Conservation (phyloP, 2,888 invertebrate genomes). For the Eupithecia subfuscata region DNA sequence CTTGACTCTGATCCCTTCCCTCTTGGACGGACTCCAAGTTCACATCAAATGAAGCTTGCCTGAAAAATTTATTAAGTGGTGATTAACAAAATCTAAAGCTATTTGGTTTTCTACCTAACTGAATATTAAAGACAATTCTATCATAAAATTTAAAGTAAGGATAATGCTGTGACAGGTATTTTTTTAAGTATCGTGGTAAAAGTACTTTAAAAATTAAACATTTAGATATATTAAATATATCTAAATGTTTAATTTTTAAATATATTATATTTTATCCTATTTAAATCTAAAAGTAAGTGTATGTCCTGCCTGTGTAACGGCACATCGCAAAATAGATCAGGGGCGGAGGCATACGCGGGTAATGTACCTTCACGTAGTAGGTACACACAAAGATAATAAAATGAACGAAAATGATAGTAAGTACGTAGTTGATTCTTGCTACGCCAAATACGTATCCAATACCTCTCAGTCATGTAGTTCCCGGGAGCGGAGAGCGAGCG, state of each 20-base stretch:
- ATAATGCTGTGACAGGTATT: background rate
- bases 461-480: slow-evolving; percentile 75
- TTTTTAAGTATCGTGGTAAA: too few relatives aligned
- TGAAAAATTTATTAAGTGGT: slow-evolving; percentile 43
- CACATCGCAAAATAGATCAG: too few relatives aligned
- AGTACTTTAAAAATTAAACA: too few relatives aligned
- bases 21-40: slow-evolving; percentile 74
- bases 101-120: background rate
- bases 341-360: too few relatives aligned
- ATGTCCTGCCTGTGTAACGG: too few relatives aligned
- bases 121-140: background rate
- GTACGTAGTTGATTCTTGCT: too few relatives aligned
- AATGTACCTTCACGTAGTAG: too few relatives aligned
- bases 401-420: background rate
- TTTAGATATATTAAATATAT: too few relatives aligned
- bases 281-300: too few relatives aligned
- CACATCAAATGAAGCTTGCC: slow-evolving; percentile 76
- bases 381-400: too few relatives aligned
- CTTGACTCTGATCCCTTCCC: slow-evolving; percentile 60
- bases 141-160: background rate
- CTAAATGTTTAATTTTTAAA: too few relatives aligned
- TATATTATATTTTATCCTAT: too few relatives aligned
- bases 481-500: slow-evolving; percentile 77
- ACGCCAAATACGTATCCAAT: background rate
- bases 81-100: background rate